phyloP scores from a whole-genome alignment of 64 coral and sea anemone genomes.

The Dendrophyllia cribrosa region DNA sequence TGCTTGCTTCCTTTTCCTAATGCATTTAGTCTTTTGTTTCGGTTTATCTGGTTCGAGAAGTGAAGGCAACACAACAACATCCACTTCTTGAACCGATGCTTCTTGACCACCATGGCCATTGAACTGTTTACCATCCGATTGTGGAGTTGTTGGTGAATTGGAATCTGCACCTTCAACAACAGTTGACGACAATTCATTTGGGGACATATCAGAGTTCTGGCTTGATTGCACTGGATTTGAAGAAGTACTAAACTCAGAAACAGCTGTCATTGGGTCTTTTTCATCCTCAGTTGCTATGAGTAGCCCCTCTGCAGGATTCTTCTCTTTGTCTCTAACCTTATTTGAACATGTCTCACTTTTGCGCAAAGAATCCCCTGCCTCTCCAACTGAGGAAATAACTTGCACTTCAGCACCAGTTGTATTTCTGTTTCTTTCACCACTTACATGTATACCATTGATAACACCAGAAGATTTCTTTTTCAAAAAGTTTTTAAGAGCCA shows the following conservation, averaged over 20 bases:
- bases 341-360: not conserved
- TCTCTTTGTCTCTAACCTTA: not conserved
- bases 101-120: not conserved
- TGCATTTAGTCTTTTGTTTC: not conserved
- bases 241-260: not conserved
- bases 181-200: not conserved
- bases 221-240: not conserved
- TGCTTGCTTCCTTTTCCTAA: not conserved
- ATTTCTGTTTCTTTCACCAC: not conserved
- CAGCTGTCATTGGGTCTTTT: too few relatives aligned
- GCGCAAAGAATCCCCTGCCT: not conserved
- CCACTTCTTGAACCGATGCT: not conserved
- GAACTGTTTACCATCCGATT: not conserved
- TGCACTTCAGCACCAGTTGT: not conserved
- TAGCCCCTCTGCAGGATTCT: not conserved
- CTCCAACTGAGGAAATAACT: not conserved
- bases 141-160: not conserved
- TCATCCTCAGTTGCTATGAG: too few relatives aligned
- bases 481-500: constrained; percentile 40
- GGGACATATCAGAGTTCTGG: not conserved
- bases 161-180: not conserved
- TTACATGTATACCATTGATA: not conserved
- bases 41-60: not conserved
- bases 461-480: not conserved
- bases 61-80: constrained; percentile 11